These are phyloP conservation scores for Andrena bucephala DNA, from an alignment of 2,888 invertebrate genomes.

Conservation along the genomic window DNA sequence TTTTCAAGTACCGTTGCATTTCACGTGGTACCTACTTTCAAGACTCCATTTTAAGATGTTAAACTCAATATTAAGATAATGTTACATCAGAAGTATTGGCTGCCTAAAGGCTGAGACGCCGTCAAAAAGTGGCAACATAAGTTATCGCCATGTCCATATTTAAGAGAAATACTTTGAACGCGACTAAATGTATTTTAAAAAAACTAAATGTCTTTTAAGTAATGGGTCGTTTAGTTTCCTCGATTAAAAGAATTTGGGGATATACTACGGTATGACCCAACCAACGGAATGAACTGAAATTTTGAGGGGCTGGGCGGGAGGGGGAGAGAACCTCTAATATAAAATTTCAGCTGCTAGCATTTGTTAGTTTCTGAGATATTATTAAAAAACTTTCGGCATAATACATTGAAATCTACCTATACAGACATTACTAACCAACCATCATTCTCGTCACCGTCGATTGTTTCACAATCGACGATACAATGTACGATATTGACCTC, in stretches of 20 bases:
- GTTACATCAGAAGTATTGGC: neutral
- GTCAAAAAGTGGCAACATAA: neutral
- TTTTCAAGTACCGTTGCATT: constrained; percentile 22
- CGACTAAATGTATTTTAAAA: neutral
- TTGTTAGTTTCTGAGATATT: too few relatives aligned
- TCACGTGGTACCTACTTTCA: neutral
- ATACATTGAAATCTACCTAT: too few relatives aligned
- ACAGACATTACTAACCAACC: too few relatives aligned
- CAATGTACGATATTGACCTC: too few relatives aligned
- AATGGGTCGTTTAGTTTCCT: neutral
- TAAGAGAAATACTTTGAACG: neutral
- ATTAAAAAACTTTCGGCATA: too few relatives aligned
- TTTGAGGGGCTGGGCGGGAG: too few relatives aligned
- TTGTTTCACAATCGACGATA: too few relatives aligned
- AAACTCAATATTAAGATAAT: neutral
- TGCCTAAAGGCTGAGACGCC: neutral
- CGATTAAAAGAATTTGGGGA: neutral
- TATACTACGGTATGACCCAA: too few relatives aligned
- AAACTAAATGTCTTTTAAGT: neutral
- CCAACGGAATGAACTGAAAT: too few relatives aligned
- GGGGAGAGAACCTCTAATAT: too few relatives aligned
- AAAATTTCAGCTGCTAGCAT: too few relatives aligned
- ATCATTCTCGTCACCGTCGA: too few relatives aligned
- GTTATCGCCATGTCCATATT: neutral
- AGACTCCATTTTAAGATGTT: neutral